These are phyloP conservation scores for Hyles lineata DNA, from an alignment of 2,888 invertebrate genomes.

Conservation along the genomic window DNA sequence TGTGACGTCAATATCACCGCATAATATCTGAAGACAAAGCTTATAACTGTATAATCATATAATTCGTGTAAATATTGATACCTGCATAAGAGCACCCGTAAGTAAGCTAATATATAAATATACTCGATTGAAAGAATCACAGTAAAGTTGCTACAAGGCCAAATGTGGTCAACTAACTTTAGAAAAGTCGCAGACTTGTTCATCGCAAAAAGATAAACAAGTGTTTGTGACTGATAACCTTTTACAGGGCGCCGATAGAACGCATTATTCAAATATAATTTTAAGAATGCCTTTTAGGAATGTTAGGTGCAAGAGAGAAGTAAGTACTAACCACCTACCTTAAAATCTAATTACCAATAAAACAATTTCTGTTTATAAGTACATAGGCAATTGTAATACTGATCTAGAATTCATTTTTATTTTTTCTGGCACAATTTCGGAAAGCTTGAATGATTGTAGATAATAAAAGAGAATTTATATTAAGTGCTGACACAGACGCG, in stretches of 20 bases:
- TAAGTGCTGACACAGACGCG: not conserved
- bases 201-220: not conserved
- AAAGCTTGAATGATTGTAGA: constrained; percentile 31
- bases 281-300: constrained; percentile 31
- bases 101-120: not conserved
- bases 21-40: not conserved
- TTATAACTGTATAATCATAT: not conserved
- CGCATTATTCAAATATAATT: constrained; percentile 18
- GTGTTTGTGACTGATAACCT: not conserved
- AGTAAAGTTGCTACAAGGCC: constrained; percentile 46
- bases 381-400: constrained; percentile 58
- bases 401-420: constrained; percentile 49
- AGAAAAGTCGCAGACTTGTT: not conserved
- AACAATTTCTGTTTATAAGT: constrained; percentile 50
- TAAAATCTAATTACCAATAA: constrained; percentile 45
- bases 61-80: not conserved
- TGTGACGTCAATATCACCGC: not conserved
- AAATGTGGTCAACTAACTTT: constrained; percentile 25
- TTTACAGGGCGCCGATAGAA: constrained; percentile 13
- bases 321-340: constrained; percentile 30
- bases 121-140: constrained; percentile 43
- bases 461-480: not conserved
- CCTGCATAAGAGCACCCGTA: constrained; percentile 19
- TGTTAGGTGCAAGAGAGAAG: constrained; percentile 30
- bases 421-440: constrained; percentile 53